phyloP scores from a whole-genome alignment of 1,140 invertebrate genomes.

The Cecropterus lyciades region DNA sequence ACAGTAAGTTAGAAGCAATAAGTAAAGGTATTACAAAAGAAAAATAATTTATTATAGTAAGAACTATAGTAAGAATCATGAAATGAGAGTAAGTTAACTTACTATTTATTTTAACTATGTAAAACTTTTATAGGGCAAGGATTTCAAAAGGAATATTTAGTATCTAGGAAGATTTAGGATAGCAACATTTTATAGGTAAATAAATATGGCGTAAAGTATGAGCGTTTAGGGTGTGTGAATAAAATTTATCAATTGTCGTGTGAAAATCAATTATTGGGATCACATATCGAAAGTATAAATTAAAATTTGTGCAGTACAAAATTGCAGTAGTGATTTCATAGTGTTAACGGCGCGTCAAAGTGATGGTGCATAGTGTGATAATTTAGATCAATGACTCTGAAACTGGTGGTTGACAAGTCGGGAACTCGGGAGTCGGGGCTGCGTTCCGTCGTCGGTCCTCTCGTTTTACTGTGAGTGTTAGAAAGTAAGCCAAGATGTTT shows the following conservation, averaged over 20 bases:
- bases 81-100: too few species aligned
- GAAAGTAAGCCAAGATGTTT: slow-evolving; percentile 64
- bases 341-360: slow-evolving; percentile 34
- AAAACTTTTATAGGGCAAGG: too few species aligned
- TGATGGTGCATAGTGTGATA: slow-evolving; percentile 53
- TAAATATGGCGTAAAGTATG: slow-evolving; percentile 70
- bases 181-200: slow-evolving; percentile 70
- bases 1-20: too few species aligned
- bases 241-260: slow-evolving; percentile 34
- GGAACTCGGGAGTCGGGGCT: slow-evolving; percentile 54
- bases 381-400: slow-evolving; percentile 70
- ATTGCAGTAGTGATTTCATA: slow-evolving; percentile 4
- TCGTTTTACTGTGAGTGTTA: slow-evolving; percentile 57
- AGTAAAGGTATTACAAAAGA: too few species aligned
- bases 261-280: slow-evolving; percentile 33
- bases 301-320: slow-evolving; percentile 15
- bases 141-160: too few species aligned
- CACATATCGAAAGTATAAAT: slow-evolving; percentile 21
- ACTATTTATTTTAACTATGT: too few species aligned
- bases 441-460: slow-evolving; percentile 56
- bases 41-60: too few species aligned
- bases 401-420: slow-evolving; percentile 47
- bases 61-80: too few species aligned
- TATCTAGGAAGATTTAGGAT: neutral
- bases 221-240: slow-evolving; percentile 56